Evolutionary conservation across 2,113 vertebrate species (phyloP).

Genomic region (Diadophis punctatus): DNA sequence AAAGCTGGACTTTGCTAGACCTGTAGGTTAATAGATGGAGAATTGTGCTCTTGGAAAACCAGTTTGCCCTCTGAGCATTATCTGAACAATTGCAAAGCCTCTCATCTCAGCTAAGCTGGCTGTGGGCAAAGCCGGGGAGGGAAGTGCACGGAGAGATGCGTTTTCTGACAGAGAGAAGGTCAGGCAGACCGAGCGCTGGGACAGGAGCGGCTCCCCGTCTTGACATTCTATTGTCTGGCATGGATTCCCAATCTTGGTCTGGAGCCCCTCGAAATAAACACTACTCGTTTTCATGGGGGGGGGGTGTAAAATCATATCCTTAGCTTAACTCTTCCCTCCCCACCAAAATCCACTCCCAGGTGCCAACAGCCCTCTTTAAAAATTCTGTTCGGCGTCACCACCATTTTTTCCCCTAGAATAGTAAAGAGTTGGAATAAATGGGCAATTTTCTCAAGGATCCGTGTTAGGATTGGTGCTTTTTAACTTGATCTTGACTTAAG

Average conservation of each 20-base stretch:
- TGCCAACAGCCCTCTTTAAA: background rate
- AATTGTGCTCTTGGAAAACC: constrained; percentile 50
- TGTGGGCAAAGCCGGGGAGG: constrained; percentile 30
- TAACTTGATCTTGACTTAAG: background rate
- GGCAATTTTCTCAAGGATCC: background rate
- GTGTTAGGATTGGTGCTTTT: background rate
- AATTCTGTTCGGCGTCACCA: background rate
- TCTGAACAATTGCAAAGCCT: constrained; percentile 43
- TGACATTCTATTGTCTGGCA: constrained; percentile 31
- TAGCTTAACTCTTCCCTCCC: constrained; percentile 8
- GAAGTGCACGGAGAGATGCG: constrained; percentile 43
- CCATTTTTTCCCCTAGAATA: background rate
- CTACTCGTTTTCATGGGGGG: background rate
- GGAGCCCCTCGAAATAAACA: no score
- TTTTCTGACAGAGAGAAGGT: constrained; percentile 65
- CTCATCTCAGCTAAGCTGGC: constrained; percentile 49
- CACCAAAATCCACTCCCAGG: background rate
- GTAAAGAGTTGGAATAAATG: background rate
- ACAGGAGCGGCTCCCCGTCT: constrained; percentile 12
- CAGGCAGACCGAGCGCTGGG: constrained; percentile 30
- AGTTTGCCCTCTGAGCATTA: constrained; percentile 45
- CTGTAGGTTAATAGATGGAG: constrained; percentile 50
- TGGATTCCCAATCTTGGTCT: constrained; percentile 1
- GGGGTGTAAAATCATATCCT: background rate
- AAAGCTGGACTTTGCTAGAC: constrained; percentile 37